Evolutionary conservation across 2,113 vertebrate species (phyloP).

Genomic region (Salvator merianae): DNA sequence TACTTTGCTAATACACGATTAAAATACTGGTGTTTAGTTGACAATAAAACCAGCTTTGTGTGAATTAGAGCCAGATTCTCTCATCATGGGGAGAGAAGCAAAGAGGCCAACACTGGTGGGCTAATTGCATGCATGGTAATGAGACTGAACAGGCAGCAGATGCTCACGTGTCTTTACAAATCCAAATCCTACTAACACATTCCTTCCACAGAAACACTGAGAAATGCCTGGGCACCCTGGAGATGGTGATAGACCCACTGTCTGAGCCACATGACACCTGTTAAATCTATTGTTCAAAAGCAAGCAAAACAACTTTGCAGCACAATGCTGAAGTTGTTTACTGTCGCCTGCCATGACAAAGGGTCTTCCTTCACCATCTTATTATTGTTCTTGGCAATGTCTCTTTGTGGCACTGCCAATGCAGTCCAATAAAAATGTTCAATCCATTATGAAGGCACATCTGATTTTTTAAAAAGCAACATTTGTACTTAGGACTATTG

Average conservation of each 20-base stretch:
- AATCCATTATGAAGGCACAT: neutral
- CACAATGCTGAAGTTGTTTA: constrained; percentile 78
- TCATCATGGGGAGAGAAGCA: constrained; percentile 16
- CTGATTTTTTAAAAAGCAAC: constrained; percentile 3
- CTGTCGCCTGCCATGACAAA: constrained; percentile 62
- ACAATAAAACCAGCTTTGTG: neutral
- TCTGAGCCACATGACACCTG: constrained; percentile 85
- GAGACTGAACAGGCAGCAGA: constrained; percentile 83
- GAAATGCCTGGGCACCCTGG: constrained; percentile 79
- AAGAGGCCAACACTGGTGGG: constrained; percentile 50
- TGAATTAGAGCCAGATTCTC: constrained; percentile 23
- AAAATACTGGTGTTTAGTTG: neutral
- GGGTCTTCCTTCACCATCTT: neutral
- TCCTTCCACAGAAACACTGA: constrained; percentile 73
- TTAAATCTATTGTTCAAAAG: constrained; percentile 81
- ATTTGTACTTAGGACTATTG: neutral
- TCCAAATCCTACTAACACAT: constrained; percentile 70
- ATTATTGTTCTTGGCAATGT: neutral
- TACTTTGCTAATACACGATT: neutral
- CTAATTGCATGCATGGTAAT: constrained; percentile 83
- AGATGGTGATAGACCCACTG: constrained; percentile 63
- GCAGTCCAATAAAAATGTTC: constrained; percentile 20
- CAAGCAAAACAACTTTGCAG: constrained; percentile 69
- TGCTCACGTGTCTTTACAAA: constrained; percentile 90
- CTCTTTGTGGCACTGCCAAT: neutral